Evolutionary conservation across 1,140 invertebrate species (phyloP), one percentile per base, ranked within the genome.

Genomic region (Drosophila kohkoa): DNA sequence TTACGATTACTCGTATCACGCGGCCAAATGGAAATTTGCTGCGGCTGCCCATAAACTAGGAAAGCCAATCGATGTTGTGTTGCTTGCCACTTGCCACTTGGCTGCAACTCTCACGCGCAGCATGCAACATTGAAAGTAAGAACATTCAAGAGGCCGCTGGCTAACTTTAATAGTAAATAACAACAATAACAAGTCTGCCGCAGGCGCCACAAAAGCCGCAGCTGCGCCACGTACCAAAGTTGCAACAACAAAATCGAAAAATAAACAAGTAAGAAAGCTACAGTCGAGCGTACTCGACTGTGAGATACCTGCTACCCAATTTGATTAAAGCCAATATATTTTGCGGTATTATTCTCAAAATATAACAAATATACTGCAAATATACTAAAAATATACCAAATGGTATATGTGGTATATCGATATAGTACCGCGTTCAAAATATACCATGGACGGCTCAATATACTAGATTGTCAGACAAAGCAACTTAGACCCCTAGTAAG

Each of bases 111-210:
- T 32, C 6, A 25, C 20, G 32, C 32, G 57, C 58, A 52, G 62
- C 65, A 75, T 73, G 68, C 62, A 57, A 87, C 35, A 87, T 85
- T 57, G 70, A 51, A 79, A 75, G 74, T 43, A 58, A 57, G 67
- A 66, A 41, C 63, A 66, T 72, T 72, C 55, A 62, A 62, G 35
- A 66, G 59, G 48, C 85, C 74, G 43, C 80, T 30, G 67, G 67
- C 65, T 67, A 87, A 87, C 82, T 88, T 87, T 88, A 75, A 83
- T 83, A 88, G 82, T 87, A 88, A 87, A 87, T 88, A 87, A 87
- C 83, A 87, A 87, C 80, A 87, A 80, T 77, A 88, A 88, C 76
- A 87, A 82, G 68, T 62, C 11, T 38, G 68, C 71, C 81, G 73
- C 72, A 83, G 77, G 60, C 60, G 57, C 67, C 48, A 66, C 65